phyloP scores from a whole-genome alignment of 2,113 vertebrate species.

The Isurus oxyrinchus region DNA sequence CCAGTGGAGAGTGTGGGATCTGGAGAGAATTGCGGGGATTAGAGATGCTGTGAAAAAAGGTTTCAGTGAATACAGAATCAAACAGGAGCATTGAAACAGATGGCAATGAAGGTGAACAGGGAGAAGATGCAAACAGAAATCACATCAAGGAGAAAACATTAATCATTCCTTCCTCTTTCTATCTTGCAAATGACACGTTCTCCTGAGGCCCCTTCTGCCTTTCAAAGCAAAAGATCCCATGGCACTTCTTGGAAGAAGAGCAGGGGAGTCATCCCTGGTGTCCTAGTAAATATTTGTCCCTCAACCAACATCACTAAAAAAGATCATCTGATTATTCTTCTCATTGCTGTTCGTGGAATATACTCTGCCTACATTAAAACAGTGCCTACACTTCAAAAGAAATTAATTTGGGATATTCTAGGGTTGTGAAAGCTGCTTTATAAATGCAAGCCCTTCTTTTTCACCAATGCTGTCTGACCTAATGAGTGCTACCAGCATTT shows the following conservation, averaged over 20 bases:
- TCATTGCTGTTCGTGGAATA: not conserved
- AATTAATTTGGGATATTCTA: not conserved
- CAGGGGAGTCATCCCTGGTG: not conserved
- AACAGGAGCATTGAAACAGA: not conserved
- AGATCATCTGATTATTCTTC: not conserved
- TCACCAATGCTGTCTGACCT: not conserved
- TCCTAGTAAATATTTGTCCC: not conserved
- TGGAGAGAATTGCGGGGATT: not conserved
- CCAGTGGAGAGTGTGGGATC: not conserved
- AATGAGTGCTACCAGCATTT: not conserved
- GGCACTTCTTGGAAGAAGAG: not conserved
- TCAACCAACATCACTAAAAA: not conserved
- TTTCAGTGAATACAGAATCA: not conserved
- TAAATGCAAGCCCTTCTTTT: not conserved
- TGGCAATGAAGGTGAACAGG: not conserved
- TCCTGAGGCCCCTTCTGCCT: not conserved
- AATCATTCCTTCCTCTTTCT: not conserved
- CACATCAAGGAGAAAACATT: not conserved
- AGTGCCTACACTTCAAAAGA: not conserved
- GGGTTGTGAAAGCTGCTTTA: not conserved
- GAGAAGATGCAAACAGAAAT: not conserved
- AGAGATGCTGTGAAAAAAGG: not conserved
- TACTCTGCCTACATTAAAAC: not conserved
- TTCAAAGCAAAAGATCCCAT: not conserved
- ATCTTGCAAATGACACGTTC: not conserved